A percentile compares a stretch with the other conserved stretches of the same genome.
These are phyloP conservation scores for Synanceia verrucosa DNA, from an alignment of 2,797 vertebrate species.

Conservation along the genomic window DNA sequence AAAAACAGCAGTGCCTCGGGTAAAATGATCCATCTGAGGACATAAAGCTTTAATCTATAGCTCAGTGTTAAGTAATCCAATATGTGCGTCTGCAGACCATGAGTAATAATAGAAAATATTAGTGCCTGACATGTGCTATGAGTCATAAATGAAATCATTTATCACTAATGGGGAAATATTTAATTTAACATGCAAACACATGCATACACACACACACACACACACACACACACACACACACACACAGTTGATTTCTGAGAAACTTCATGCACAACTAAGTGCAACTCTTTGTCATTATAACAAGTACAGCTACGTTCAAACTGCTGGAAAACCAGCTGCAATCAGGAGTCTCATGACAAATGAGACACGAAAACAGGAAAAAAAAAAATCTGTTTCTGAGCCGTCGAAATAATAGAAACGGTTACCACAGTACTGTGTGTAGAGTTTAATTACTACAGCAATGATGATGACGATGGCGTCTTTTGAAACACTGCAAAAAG, in stretches of 20 bases:
- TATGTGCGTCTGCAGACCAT: conserved; percentile 16
- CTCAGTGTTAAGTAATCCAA: conserved; percentile 19
- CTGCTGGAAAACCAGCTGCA: conserved; percentile 2
- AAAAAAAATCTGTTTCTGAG: neutral
- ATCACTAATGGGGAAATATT: neutral
- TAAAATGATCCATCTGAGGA: conserved; percentile 36
- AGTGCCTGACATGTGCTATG: conserved; percentile 7
- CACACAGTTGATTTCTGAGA: neutral
- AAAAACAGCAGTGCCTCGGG: conserved; percentile 29
- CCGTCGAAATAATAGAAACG: neutral
- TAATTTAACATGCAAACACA: neutral
- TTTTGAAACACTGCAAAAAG: neutral
- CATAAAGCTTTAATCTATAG: conserved; percentile 23
- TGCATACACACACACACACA: neutral
- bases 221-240: neutral
- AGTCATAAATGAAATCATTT: conserved; percentile 28
- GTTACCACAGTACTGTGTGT: neutral
- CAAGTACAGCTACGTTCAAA: neutral
- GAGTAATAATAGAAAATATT: neutral
- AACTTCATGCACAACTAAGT: neutral
- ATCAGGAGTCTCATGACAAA: conserved; percentile 3
- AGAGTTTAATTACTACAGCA: neutral
- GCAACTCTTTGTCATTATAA: neutral
- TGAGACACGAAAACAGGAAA: neutral
- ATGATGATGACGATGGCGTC: neutral